Base-by-base conservation (phyloP, 2,113 vertebrate genomes). In the Salminus brasiliensis region DNA sequence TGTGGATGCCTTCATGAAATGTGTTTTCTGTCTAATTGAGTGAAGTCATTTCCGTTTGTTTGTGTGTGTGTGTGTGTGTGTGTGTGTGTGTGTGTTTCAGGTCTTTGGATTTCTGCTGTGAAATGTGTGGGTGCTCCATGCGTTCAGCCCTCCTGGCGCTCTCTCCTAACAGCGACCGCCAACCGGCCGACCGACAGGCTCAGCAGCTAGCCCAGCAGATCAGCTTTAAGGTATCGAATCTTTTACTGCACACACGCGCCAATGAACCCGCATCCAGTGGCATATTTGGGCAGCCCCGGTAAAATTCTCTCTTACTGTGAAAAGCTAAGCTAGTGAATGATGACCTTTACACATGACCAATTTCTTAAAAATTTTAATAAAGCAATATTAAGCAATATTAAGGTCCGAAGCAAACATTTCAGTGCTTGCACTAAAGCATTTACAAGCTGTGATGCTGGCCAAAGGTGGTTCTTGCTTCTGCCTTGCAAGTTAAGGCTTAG, bases 101-200 rank as follows among this genome's bases (percentile, higher is more conserved):
- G 88, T 99, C 98, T 81, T 96, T 95, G 86, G 97, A 99, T 86
- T 99, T 97, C 90, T 95, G 92, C 91, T 99, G 98, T 89, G 98
- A 99, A 85, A 86, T 89, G 8, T 99, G 97, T 77, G 94, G 93
- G 65, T 94, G 93, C 83, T 89, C 91, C 74, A 96, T 99, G 96
- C 95, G 91, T 78, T 91, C 94, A 5, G 92, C 95, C 34, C 94
- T 99, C 29, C 90, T 96, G 66, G 89, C 94, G 21, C 92, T 95
- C 53, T 95, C 94, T 36, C 94, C 95, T 7, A 93, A 95, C 88
- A 95, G 95, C 0, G 88, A 91, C 78, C 94, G 90, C 59, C 95
- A 95, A 74, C 93, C 94, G 8, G 95, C 93, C 4, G 97, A 98
- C 87, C 87, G 88, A 85, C 91, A 96, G 81, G 97, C 95, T 72